Base-by-base conservation (phyloP, 2,888 invertebrate genomes). In the Azorinus chamasolen region DNA sequence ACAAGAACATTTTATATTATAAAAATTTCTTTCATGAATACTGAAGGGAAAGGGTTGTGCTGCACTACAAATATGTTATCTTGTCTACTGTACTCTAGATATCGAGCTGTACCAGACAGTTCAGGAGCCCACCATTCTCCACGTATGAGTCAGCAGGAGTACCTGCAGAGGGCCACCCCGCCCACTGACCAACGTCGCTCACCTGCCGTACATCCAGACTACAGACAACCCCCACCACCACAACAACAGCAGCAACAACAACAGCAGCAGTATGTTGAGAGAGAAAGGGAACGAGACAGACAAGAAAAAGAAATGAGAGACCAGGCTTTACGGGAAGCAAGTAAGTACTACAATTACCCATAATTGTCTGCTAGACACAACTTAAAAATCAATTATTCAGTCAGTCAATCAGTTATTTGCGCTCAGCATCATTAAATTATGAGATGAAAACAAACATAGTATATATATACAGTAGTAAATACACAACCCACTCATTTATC, bases 81-180 rank as follows among this genome's bases (percentile, higher is more conserved):
- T 32, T 32, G 4, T 10, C 32, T 32, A 32, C 32, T 32, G 10
- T 6, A 32, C 32, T 10, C 32, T 32, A 32, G 32, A 10, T 32
- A 32, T 32, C 32, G 32, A 10, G 32, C 32, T 20, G 55, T 32
- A 0, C 77, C 84, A 2, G 87, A 87, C 71, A 85, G 85, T 62
- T 84, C 87, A n/a, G 81, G 87, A 41, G 65, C 83, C 48, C 84
- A 83, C 37, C 79, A 83, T 20, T 84, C 86, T 0, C 71, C 85
- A 10, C 25, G 48, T 8, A 66, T 41, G 18, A 81, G 80, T 24
- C 74, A 63, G 20, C 76, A 77, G 12, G 48, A 57, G 32, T 78
- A 75, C 64, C 59, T 78, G 59, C 73, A 45, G 37, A 64, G 79
- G 58, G 73, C 76, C 16, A 51, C 53, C 6, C 58, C 64, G 22